A percentile compares a stretch with the other conserved stretches of the same genome.
phyloP scores from a whole-genome alignment of 2,797 vertebrate species.

The Rhinoraja longicauda region DNA sequence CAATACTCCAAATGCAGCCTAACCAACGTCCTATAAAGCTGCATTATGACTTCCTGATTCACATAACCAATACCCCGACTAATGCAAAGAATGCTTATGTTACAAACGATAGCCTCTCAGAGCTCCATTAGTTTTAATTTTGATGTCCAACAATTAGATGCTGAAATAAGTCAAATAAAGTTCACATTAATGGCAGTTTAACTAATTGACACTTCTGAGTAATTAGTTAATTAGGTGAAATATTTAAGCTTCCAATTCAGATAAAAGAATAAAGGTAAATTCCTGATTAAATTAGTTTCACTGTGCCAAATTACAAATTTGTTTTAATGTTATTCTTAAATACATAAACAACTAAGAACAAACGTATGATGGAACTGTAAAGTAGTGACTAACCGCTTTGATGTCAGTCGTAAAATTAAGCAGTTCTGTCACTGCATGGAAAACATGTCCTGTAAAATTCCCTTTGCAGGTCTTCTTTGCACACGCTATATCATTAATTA shows the following conservation, averaged over 20 bases:
- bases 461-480: conserved; percentile 43
- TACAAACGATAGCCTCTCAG: neutral
- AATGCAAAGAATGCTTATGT: too few relatives aligned
- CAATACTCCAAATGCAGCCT: too few relatives aligned
- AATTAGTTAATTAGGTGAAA: neutral
- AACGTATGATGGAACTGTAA: neutral
- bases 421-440: conserved; percentile 46
- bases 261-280: neutral
- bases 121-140: neutral
- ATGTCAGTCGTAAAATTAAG: conserved; percentile 39
- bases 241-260: neutral
- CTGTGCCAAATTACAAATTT: neutral
- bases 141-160: neutral
- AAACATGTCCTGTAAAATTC: conserved; percentile 22
- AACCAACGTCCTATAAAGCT: too few relatives aligned
- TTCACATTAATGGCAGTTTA: neutral
- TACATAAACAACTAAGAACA: neutral
- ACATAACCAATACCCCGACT: too few relatives aligned
- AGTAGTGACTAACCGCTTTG: conserved; percentile 50
- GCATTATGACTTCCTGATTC: too few relatives aligned
- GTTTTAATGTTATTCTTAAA: neutral
- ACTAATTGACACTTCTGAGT: neutral
- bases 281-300: neutral
- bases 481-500: conserved; percentile 46
- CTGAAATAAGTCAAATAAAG: neutral